Evolutionary conservation across 2,888 invertebrate species (phyloP).

Genomic region (Campoplex capitator): DNA sequence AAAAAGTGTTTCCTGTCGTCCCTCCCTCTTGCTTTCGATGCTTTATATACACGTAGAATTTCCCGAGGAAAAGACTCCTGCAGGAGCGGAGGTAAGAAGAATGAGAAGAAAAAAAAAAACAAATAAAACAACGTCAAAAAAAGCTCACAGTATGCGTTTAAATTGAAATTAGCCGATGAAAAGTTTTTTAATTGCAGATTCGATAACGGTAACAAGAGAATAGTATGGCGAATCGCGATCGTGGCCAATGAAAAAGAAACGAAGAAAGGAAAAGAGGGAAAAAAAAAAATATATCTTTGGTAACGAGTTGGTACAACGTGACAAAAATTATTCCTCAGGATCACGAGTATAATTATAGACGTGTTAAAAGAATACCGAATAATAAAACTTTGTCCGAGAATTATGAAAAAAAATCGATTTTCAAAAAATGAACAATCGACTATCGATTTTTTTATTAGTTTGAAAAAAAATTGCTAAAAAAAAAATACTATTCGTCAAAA

Average conservation of each 20-base stretch:
- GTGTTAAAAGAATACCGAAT: background rate
- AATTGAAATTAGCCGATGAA: conserved; percentile 82
- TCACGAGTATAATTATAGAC: background rate
- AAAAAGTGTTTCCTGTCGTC: conserved; percentile 37
- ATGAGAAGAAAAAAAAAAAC: conserved; percentile 2
- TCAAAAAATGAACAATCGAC: background rate
- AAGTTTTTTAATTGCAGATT: conserved; percentile 84
- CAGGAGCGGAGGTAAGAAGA: conserved; percentile 33
- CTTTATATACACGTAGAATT: background rate
- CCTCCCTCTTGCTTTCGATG: background rate
- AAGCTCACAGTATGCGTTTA: conserved; percentile 75
- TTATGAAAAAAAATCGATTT: background rate
- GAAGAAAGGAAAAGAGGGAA: background rate
- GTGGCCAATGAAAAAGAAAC: background rate
- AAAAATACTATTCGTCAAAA: background rate
- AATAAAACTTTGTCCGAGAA: background rate
- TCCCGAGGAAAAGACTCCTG: conserved; percentile 18
- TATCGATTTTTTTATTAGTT: background rate
- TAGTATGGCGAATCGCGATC: conserved; percentile 29
- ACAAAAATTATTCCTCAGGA: conserved; percentile 36
- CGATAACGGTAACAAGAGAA: conserved; percentile 76
- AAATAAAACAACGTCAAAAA: background rate
- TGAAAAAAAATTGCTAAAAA: background rate
- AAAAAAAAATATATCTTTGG: background rate
- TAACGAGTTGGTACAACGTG: conserved; percentile 34